Conservation (phyloP, 2,888 invertebrate genomes). For the Andricus quercusramuli region DNA sequence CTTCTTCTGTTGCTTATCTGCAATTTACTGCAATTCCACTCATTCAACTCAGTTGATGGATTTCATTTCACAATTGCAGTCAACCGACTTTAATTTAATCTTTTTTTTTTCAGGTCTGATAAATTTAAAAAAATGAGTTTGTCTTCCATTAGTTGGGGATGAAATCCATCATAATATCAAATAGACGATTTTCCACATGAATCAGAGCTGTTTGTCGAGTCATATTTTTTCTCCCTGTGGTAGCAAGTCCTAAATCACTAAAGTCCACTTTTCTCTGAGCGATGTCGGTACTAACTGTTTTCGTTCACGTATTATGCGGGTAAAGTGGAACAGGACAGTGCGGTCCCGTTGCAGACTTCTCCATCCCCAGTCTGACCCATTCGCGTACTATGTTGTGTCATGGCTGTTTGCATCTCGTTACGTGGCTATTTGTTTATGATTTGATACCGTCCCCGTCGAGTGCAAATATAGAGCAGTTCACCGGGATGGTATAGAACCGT, state of each 20-base stretch:
- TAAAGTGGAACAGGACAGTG: conserved; percentile 31
- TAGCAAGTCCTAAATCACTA: not conserved
- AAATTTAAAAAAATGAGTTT: not conserved
- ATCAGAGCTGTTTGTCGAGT: not conserved
- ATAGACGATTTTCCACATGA: not conserved
- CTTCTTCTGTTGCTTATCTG: no score
- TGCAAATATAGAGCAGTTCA: conserved; percentile 43
- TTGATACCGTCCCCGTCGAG: conserved; percentile 66
- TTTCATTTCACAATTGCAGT: no score
- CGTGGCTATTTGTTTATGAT: conserved; percentile 75
- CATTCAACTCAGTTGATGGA: no score
- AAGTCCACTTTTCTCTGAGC: not conserved
- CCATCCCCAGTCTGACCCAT: conserved; percentile 46
- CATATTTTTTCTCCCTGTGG: not conserved
- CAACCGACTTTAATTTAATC: no score
- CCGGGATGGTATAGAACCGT: not conserved
- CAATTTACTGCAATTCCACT: no score
- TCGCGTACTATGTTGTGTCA: conserved; percentile 53
- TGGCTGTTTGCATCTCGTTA: conserved; percentile 76
- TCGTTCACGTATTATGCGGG: conserved; percentile 10
- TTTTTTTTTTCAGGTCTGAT: no score
- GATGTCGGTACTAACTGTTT: conserved; percentile 3
- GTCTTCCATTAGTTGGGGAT: not conserved
- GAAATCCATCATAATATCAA: not conserved
- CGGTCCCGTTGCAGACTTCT: conserved; percentile 27